These are phyloP conservation scores for Mantis religiosa DNA, from an alignment of 2,888 invertebrate species.

Conservation along the genomic window DNA sequence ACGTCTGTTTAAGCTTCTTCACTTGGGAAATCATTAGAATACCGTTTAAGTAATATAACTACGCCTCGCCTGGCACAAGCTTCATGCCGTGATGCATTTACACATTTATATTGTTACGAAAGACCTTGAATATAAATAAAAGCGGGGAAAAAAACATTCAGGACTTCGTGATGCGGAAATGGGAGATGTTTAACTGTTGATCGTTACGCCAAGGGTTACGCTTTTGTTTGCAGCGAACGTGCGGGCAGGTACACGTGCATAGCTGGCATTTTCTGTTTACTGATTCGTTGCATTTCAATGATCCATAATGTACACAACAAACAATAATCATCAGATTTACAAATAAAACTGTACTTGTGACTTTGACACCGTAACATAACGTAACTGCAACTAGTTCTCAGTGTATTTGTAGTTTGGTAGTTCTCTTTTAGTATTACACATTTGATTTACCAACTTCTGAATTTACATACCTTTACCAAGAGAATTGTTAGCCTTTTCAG, in stretches of 20 bases:
- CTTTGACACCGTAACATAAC: no score
- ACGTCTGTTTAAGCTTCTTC: background rate
- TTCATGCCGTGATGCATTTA: background rate
- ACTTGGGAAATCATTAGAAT: background rate
- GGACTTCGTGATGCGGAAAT: background rate
- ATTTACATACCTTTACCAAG: no score
- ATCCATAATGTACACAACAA: background rate
- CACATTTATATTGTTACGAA: background rate
- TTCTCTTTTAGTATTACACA: no score
- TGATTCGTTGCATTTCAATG: background rate
- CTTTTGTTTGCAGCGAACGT: background rate
- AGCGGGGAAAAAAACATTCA: background rate
- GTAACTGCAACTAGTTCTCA: no score
- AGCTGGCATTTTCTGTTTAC: background rate
- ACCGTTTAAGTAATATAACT: background rate
- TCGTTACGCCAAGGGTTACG: background rate
- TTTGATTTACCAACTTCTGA: no score
- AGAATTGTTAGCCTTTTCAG: no score
- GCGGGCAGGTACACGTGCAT: background rate
- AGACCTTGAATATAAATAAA: background rate
- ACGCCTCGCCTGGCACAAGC: background rate
- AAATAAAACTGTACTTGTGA: no score
- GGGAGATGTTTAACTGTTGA: background rate
- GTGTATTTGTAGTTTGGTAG: no score
- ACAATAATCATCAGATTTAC: background rate